Base-by-base conservation (phyloP, 1,140 invertebrate species). In the Halictus rubicundus region DNA sequence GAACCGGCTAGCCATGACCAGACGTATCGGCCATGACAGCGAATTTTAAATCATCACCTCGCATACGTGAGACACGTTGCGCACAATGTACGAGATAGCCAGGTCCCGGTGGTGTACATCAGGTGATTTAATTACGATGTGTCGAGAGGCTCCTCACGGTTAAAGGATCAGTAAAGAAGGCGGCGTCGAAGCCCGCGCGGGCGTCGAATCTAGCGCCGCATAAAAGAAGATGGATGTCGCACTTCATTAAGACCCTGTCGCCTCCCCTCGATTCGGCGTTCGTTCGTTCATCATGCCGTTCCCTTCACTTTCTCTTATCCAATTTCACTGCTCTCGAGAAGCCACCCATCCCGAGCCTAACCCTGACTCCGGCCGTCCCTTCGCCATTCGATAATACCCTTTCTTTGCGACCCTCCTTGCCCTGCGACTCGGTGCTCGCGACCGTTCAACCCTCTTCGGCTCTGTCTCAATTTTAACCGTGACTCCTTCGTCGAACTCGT, bases 201-300 rank as follows among this genome's bases (percentile, higher is more conserved):
- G 74, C 64, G 49, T 46, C 68, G 73, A 87, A 86, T 82, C 82
- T 84, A 73, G 64, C 78, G 81, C 78, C 80, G 79, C 82, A 60
- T 82, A 71, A 80, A 90, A 87, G 86, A 90, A 90, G 88, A 91
- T 88, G 86, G 85, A 91, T 89, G 89, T 91, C 88, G 85, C 84
- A 84, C 80, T 89, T 90, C 88, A 86, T 91, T 91, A 91, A 88
- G 79, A 84, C 72, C 64, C 66, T 76, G 79, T 46, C 23, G 2
- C 78, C 73, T 63, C 63, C 59, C 61, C 49, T 19, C 16, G 69
- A 61, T 59, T 25, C 54, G 61, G 71, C 46, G 64, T 80, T 77
- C 69, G 64, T 80, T 77, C 69, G 64, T 66, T 59, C 80, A 66
- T 78, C 71, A 65, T 61, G 66, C 65, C 68, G 65, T 84, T 78